Evolutionary conservation across 2,888 invertebrate genomes (phyloP), one percentile per base, ranked within the genome.

Genomic region (Aphelenchoides bicaudatus): DNA sequence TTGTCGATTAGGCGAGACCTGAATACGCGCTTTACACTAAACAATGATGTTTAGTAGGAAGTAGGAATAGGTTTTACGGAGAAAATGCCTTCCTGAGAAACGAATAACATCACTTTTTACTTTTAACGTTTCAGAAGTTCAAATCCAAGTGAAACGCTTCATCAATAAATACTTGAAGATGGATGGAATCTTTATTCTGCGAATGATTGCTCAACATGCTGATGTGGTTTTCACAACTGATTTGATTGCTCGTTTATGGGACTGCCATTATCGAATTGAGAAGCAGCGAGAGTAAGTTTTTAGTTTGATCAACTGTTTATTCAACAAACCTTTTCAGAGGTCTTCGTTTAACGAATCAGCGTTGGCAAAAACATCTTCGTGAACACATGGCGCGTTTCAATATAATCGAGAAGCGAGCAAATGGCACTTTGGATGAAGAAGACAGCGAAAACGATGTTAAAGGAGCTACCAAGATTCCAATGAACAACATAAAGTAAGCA

Each of bases 151-250:
- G 3, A 56, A 55, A 21, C 63, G 67, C 5, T 77, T 77, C 54
- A 65, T 78, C 25, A 49, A 59, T 27, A 58, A 65, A n/a, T 77
- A 77, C 39, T 65, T 77, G 10, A 69, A 72, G 3, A 67, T 65
- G n/a, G 77, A 77, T 51, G 77, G 77, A 10, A 60, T 75, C 13
- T 77, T 77, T 49, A 61, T 77, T 10, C 65, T 77, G 0, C 63
- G 72, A 16, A 62, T 76, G 39, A 74, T 75, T 39, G 68, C 68
- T 23, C 75, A 75, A 56, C 75, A 75, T 37, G 74, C 74, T 8
- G 75, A 75, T 50, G 71, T 75, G 37, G 70, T 74, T 27, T 75
- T 75, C 59, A 71, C 66, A n/a, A 69, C 68, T 10, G 68, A 66
- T 13, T 28, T 66, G n/a, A 55, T 66, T 23, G 46, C 62, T 4